These are phyloP conservation scores for Drosophila triauraria DNA, from an alignment of 1,140 invertebrate genomes.

Conservation along the genomic window DNA sequence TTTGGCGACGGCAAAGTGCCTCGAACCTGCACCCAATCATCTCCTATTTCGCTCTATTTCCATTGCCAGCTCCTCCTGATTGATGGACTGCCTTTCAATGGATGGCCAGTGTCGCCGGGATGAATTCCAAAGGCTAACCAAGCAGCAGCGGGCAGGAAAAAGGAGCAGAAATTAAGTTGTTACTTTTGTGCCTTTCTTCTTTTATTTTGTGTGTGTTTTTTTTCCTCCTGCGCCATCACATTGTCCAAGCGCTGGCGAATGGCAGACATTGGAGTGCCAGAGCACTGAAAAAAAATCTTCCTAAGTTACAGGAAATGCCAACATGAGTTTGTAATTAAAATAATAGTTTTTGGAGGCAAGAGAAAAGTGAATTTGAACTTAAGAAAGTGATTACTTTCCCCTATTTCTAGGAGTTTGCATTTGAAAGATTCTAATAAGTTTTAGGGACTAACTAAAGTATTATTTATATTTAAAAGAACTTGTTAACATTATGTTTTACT, in stretches of 20 bases:
- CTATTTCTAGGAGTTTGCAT: background rate
- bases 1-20: background rate
- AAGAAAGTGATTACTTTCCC: no score
- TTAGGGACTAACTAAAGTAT: background rate
- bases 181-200: conserved; percentile 56
- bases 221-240: conserved; percentile 38
- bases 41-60: conserved; percentile 8
- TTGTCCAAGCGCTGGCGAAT: conserved; percentile 44
- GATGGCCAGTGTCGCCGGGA: conserved; percentile 31
- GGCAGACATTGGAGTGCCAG: conserved; percentile 41
- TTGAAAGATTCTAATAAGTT: background rate
- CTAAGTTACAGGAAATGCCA: background rate
- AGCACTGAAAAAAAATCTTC: background rate
- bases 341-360: no score
- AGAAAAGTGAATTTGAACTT: no score
- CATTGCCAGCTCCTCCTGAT: conserved; percentile 23
- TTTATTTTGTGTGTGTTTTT: conserved; percentile 12
- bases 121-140: conserved; percentile 48
- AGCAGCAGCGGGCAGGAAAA: conserved; percentile 27
- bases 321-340: background rate
- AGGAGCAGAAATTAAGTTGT: conserved; percentile 75
- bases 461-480: background rate
- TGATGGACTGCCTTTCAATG: conserved; percentile 50
- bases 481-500: no score
- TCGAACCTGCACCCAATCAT: conserved; percentile 8